These are phyloP conservation scores for Podarcis cretensis DNA, from an alignment of 2,113 vertebrate genomes.

Conservation along the genomic window DNA sequence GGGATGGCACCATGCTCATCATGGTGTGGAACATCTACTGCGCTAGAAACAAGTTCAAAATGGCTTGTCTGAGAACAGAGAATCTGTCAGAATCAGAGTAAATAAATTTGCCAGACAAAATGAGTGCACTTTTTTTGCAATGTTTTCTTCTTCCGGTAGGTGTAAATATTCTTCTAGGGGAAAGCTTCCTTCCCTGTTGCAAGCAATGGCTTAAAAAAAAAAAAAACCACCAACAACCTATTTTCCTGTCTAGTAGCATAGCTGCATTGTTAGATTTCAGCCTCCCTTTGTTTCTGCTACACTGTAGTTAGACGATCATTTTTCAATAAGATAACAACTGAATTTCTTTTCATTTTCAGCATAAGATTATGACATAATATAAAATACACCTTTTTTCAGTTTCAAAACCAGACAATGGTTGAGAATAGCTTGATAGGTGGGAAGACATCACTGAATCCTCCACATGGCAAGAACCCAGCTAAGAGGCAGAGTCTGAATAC, in stretches of 20 bases:
- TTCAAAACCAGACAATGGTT: neutral
- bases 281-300: rapidly evolving
- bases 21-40: neutral
- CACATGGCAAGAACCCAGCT: neutral
- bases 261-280: neutral
- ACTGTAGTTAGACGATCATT: neutral
- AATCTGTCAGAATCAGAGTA: neutral
- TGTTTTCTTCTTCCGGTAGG: rapidly evolving
- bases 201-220: neutral
- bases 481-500: neutral
- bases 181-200: neutral
- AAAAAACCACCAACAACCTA: neutral
- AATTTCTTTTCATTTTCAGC: neutral
- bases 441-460: neutral
- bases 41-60: rapidly evolving
- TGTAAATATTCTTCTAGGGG: neutral
- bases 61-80: neutral
- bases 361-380: rapidly evolving
- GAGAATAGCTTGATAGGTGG: neutral
- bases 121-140: rapidly evolving
- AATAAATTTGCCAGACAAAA: rapidly evolving
- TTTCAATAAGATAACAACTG: neutral
- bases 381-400: neutral
- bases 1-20: rapidly evolving
- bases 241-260: neutral